Base-by-base conservation (phyloP, 2,888 invertebrate genomes). In the Cantharis flavilabris region DNA sequence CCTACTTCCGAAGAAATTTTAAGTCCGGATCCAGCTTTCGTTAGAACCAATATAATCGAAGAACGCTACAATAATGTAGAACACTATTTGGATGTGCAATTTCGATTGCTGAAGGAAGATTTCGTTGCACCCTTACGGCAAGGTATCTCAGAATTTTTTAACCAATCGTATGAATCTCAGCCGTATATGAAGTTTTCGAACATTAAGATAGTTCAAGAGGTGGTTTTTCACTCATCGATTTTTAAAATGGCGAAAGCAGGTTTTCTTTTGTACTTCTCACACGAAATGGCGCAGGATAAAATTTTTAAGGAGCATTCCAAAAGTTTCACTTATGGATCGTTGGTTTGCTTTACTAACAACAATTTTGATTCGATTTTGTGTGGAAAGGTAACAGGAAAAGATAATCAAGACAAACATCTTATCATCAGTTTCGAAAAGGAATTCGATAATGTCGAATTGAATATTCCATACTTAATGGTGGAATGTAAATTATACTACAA, bases 401-500 rank as follows among this genome's bases (percentile, higher is more conserved):
- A 93, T 69, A 76, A 85, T 1, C 7, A 49, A n/a, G 87, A 91
- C 30, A 93, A 93, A 30, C 87, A 90, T 88, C 83, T 91, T n/a
- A 65, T 76, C 11, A 69, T 77, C 9, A 30, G 73, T 33, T 79
- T 77, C 26, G 77, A 77, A 20, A 16, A 9, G 5, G 75, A 65
- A n/a, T 67, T 11, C 9, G 71, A 80, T 14, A 85, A 87, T 0
- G 86, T 88, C 76, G 80, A 75, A 30, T 49, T 75, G 7, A 69
- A 75, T 5, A 23, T 28, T 9, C 69, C 87, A 0, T 91, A 91
- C 77, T 83, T 92, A 0, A 94, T 96, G 94, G 91, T 94, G 2
- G 95, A 96, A 85, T 93, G 94, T 72, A 92, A 92, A 71, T 92
- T 94, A 0, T 96, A 94, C 86, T 96, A 96, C 85, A 96, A 96